Conservation (phyloP, 2,888 invertebrate species). For the Hypena proboscidalis region DNA sequence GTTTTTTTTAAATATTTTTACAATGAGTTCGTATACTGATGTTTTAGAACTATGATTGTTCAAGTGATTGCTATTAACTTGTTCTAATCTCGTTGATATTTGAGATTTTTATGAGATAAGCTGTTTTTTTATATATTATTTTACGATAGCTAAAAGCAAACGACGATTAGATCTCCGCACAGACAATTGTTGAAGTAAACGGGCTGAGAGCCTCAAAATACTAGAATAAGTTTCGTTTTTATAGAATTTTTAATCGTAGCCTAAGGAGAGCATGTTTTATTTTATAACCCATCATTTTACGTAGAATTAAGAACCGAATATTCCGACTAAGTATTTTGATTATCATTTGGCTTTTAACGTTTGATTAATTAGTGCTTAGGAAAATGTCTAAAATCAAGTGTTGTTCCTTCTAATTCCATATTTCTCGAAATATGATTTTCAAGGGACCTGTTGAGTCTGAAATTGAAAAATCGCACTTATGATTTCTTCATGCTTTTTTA, state of each 20-base stretch:
- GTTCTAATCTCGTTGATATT: constrained; percentile 54
- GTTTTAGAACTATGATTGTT: constrained; percentile 35
- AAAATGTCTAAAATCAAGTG: constrained; percentile 42
- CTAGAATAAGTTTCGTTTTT: constrained; percentile 51
- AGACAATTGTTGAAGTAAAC: constrained; percentile 82
- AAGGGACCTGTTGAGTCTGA: constrained; percentile 47
- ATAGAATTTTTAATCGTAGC: constrained; percentile 56
- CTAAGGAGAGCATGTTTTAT: constrained; percentile 78
- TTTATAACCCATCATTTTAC: constrained; percentile 63
- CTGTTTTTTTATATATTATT: constrained; percentile 59
- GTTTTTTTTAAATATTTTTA: constrained; percentile 2
- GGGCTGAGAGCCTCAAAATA: constrained; percentile 54
- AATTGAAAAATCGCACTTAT: constrained; percentile 44
- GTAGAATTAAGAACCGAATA: constrained; percentile 55
- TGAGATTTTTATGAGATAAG: constrained; percentile 60
- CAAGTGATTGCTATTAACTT: constrained; percentile 43
- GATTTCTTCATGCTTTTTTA: constrained; percentile 15
- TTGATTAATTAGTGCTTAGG: constrained; percentile 63
- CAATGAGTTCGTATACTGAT: constrained; percentile 29
- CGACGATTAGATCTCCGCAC: constrained; percentile 74
- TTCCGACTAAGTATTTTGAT: constrained; percentile 55
- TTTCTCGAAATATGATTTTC: constrained; percentile 75
- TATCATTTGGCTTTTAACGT: constrained; percentile 67
- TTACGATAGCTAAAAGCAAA: constrained; percentile 76
- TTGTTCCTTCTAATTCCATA: constrained; percentile 67